Evolutionary conservation across 2,888 invertebrate genomes (phyloP), one percentile per base, ranked within the genome.

Genomic region (Lasioglossum figueresi): DNA sequence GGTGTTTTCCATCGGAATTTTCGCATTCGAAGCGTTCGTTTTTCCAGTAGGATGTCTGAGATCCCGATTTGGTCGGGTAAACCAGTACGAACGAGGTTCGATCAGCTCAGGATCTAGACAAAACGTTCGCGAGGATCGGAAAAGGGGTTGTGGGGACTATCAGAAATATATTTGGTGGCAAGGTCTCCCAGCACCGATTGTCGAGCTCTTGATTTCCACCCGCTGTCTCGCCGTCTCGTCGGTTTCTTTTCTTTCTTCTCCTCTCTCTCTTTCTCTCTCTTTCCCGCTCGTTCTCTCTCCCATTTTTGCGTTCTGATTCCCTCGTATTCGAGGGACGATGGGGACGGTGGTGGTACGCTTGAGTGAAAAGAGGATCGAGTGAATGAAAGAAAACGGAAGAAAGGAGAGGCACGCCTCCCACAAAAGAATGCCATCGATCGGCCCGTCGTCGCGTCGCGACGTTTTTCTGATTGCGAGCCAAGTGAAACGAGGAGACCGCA

Each of bases 371-470:
- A 56, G 48, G 71, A 40, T 45, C 31, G 79, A 59, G 74, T 19
- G 79, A 82, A 68, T 74, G 82, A 80, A 72, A 78, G 82, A 82
- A 83, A 66, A 78, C 27, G 45, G 81, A 74, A 77, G 84, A 81
- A 85, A 72, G 45, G 82, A 79, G 84, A 79, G 78, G 80, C 79
- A 66, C 43, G 85, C 80, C 40, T 71, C 75, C 85, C 79, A 89
- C 90, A 88, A 90, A 90, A 86, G 88, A 85, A 87, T 73, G 83
- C 63, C 84, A 87, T 89, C 89, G 90, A 90, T 90, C 90, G 90
- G 82, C 68, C 63, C 80, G 68, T 68, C 68, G 68, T 37, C 68
- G 66, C 40, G 82, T 77, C 83, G 85, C 86, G 89, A 90, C 88
- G 82, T 80, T 89, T 88, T 88, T 79, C 89, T 87, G 89, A 89